Conservation (phyloP, 30 jellyfish, hydroid and myxozoan genomes). For the Aurelia aurita region DNA sequence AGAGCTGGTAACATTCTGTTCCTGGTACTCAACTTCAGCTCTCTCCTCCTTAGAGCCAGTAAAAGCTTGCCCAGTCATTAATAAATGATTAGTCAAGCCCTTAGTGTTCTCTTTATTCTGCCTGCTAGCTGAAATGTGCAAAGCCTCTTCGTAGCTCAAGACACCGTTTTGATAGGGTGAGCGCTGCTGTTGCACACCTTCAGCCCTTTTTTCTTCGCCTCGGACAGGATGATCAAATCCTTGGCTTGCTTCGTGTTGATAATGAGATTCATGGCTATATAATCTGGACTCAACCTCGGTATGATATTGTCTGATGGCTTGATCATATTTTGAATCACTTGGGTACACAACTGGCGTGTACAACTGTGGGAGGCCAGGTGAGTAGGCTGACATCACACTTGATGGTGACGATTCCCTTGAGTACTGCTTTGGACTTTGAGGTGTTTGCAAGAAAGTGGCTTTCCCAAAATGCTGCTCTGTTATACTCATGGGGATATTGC, state of each 20-base stretch:
- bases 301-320: neutral
- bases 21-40: constrained; percentile 41
- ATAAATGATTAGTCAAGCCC: constrained; percentile 1
- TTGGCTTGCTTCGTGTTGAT: constrained; percentile 14
- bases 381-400: constrained; percentile 54
- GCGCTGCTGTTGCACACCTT: neutral
- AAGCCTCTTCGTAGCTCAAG: constrained; percentile 56
- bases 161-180: constrained; percentile 39
- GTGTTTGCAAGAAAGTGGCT: constrained; percentile 12
- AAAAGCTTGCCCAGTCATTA: constrained; percentile 18
- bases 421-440: constrained; percentile 55
- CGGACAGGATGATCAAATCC: constrained; percentile 30
- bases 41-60: constrained; percentile 13
- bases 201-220: constrained; percentile 42
- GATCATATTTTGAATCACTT: constrained; percentile 55
- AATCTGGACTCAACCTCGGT: constrained; percentile 17
- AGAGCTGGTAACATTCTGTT: constrained; percentile 52
- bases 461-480: constrained; percentile 33
- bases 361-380: constrained; percentile 66
- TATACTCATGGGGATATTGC: neutral
- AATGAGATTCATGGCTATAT: neutral
- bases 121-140: constrained; percentile 35
- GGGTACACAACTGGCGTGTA: constrained; percentile 73
- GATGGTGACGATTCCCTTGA: constrained; percentile 66
- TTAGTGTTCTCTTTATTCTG: constrained; percentile 37